Conservation (phyloP, 2,797 vertebrate species). For the Synanceia verrucosa region DNA sequence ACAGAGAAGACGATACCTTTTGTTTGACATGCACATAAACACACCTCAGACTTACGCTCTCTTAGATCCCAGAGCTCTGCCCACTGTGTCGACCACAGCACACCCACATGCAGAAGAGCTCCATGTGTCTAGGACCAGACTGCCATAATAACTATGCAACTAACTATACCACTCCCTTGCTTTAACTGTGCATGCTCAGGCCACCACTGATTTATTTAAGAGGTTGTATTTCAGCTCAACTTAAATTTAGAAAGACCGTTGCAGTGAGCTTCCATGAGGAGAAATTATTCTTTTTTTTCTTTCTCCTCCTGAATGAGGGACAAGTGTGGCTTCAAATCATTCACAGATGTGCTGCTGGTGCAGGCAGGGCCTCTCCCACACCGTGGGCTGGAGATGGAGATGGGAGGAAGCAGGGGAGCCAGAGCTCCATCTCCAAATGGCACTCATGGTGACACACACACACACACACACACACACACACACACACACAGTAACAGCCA, state of each 20-base stretch:
- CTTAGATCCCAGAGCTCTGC: conserved; percentile 5
- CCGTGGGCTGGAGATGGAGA: conserved; percentile 49
- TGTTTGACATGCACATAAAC: conserved; percentile 19
- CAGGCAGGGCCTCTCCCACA: conserved; percentile 47
- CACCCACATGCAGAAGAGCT: conserved; percentile 54
- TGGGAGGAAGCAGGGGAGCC: conserved; percentile 51
- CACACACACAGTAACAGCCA: conserved; percentile 47
- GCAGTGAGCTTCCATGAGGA: conserved; percentile 37
- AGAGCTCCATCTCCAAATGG: conserved; percentile 62
- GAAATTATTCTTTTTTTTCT: conserved; percentile 46
- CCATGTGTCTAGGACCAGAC: conserved; percentile 60
- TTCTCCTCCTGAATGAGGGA: conserved; percentile 41
- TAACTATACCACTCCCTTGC: conserved; percentile 56
- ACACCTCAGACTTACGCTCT: conserved; percentile 3
- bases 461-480: conserved; percentile 28
- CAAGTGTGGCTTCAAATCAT: conserved; percentile 68
- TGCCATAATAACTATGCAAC: conserved; percentile 65
- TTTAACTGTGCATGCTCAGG: conserved; percentile 23
- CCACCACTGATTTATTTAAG: conserved; percentile 58
- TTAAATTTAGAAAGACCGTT: conserved; percentile 64
- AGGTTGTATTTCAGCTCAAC: conserved; percentile 51
- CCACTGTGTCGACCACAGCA: conserved; percentile 25
- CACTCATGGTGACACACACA: conserved; percentile 44
- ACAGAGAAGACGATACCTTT: conserved; percentile 10
- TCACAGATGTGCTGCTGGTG: conserved; percentile 75